These are phyloP conservation scores for Rotaria socialis DNA, from an alignment of 2,888 invertebrate species.

Conservation along the genomic window DNA sequence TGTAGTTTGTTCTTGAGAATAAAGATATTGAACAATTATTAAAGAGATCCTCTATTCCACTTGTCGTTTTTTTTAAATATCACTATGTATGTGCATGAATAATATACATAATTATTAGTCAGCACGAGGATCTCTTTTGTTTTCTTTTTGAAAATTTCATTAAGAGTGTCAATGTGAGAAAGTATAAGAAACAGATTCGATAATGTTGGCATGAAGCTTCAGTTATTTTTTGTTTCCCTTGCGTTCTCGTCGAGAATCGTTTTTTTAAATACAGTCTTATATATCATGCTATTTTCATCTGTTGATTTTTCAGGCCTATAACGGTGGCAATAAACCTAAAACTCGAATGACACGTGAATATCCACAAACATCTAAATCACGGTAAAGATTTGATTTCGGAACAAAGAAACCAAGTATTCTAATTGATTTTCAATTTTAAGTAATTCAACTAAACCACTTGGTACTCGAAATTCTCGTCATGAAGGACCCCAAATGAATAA, in stretches of 20 bases:
- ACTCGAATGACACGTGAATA: slow-evolving; percentile 16
- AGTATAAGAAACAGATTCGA: neutral
- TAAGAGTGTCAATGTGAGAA: neutral
- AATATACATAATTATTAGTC: neutral
- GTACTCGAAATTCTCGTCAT: neutral
- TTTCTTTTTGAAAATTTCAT: neutral
- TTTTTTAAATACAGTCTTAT: neutral
- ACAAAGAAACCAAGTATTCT: too few species aligned
- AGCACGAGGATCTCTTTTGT: slow-evolving; percentile 6
- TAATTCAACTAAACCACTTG: neutral
- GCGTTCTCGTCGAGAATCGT: neutral
- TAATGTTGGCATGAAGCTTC: neutral
- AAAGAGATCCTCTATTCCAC: slow-evolving; percentile 1
- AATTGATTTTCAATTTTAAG: neutral
- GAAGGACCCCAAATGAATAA: slow-evolving; percentile 7
- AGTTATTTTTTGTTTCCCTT: neutral
- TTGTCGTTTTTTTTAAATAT: neutral
- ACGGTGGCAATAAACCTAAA: neutral
- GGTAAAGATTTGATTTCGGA: neutral
- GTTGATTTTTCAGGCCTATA: slow-evolving; percentile 13
- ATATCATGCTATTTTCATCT: neutral
- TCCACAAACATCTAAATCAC: neutral
- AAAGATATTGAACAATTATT: neutral
- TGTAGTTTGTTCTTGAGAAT: neutral
- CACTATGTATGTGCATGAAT: slow-evolving; percentile 23